Evolutionary conservation across 2,113 vertebrate genomes (phyloP).

Genomic region (Trematomus loennbergii): DNA sequence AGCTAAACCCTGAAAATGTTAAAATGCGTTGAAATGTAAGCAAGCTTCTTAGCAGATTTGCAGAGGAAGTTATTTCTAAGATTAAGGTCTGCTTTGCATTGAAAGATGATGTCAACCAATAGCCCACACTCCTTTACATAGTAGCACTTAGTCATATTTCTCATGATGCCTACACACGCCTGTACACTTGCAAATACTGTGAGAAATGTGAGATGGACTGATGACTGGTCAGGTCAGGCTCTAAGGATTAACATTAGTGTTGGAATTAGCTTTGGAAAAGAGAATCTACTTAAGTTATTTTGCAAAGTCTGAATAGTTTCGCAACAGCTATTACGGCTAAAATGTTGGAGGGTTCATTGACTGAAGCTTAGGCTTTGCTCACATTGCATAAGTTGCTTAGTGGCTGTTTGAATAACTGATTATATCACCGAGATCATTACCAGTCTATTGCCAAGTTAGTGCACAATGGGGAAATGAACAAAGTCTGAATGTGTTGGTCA

Average conservation of each 20-base stretch:
- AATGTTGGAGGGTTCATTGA: constrained; percentile 5
- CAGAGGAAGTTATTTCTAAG: constrained; percentile 27
- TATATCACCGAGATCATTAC: constrained; percentile 32
- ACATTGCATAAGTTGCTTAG: constrained; percentile 53
- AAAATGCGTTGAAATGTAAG: constrained; percentile 15
- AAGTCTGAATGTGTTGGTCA: neutral
- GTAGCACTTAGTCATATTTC: constrained; percentile 2
- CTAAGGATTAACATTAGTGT: neutral
- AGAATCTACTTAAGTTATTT: neutral
- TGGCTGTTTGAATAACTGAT: constrained; percentile 44
- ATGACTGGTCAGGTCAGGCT: constrained; percentile 2
- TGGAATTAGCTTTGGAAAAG: constrained; percentile 7
- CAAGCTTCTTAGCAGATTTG: constrained; percentile 27
- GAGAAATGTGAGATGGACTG: constrained; percentile 15
- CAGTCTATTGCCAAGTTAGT: neutral
- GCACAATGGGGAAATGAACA: neutral
- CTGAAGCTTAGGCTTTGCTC: constrained; percentile 27
- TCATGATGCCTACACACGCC: constrained; percentile 1
- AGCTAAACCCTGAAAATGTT: constrained; percentile 38
- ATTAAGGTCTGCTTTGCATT: constrained; percentile 2
- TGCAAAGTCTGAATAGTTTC: constrained; percentile 38
- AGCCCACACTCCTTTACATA: constrained; percentile 6
- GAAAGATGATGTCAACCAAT: constrained; percentile 3
- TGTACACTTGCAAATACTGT: neutral
- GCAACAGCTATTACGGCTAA: constrained; percentile 25